Conservation (phyloP, 2,888 invertebrate species). For the Tachina fera region DNA sequence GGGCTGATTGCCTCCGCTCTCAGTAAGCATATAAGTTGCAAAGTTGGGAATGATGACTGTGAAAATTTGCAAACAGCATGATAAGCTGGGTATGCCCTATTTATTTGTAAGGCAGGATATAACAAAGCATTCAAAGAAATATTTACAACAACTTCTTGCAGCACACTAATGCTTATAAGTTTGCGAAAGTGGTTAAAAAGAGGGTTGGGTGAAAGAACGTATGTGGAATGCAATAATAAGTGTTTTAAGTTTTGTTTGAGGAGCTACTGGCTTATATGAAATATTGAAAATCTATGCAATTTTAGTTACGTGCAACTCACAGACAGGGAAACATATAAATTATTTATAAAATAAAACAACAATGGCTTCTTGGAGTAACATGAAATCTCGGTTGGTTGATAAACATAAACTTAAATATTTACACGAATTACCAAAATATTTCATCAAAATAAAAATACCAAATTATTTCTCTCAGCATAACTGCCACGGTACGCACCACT, state of each 20-base stretch:
- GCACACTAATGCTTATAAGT: background rate
- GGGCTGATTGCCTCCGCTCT: too few species aligned
- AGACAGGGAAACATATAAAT: constrained; percentile 46
- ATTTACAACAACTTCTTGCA: background rate
- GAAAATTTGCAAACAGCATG: too few species aligned
- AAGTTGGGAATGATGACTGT: too few species aligned
- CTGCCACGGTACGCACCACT: constrained; percentile 82
- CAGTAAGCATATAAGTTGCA: too few species aligned
- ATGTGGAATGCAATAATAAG: constrained; percentile 40
- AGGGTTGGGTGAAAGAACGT: constrained; percentile 37
- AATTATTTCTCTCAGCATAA: constrained; percentile 77
- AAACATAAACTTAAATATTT: background rate
- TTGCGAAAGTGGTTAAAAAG: constrained; percentile 49
- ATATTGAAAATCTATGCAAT: constrained; percentile 68
- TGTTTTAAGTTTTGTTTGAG: constrained; percentile 35
- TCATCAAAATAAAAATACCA: background rate
- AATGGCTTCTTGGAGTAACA: constrained; percentile 79
- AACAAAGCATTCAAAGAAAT: background rate
- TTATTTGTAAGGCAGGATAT: background rate
- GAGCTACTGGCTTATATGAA: constrained; percentile 62
- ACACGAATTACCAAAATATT: background rate
- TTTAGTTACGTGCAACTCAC: constrained; percentile 69
- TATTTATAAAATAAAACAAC: constrained; percentile 23
- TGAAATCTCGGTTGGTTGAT: constrained; percentile 78
- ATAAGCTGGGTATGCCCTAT: too few species aligned